Percentiles rank a stretch among this genome's conserved stretches.
Evolutionary conservation across 2,113 vertebrate species (phyloP).

Genomic region (Siphamia tubifer): DNA sequence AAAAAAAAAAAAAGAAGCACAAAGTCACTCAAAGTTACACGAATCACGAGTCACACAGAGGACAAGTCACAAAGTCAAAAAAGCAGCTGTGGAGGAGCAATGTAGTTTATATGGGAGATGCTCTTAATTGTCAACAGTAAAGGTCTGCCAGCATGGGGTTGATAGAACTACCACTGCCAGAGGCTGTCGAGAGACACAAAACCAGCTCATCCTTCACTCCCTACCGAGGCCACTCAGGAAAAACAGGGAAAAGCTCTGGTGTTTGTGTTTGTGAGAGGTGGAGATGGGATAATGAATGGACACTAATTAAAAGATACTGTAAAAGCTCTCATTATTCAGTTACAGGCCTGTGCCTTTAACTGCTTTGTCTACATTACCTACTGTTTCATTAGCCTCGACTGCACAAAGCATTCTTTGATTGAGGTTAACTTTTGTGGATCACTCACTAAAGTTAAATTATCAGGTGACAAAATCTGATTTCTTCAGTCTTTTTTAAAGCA

Average conservation of each 20-base stretch:
- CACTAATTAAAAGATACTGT: not conserved
- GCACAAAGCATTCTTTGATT: not conserved
- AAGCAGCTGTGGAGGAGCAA: constrained; percentile 21
- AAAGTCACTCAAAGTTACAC: constrained; percentile 49
- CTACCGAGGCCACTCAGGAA: constrained; percentile 39
- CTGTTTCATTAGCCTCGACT: not conserved
- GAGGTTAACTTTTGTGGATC: not conserved
- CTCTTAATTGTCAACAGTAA: constrained; percentile 65
- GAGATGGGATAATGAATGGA: constrained; percentile 7
- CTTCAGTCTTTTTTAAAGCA: too few relatives aligned
- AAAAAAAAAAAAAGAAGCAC: too few relatives aligned
- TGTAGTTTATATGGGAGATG: constrained; percentile 38
- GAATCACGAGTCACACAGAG: constrained; percentile 33
- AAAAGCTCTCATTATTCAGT: constrained; percentile 36
- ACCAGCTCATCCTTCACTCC: constrained; percentile 53
- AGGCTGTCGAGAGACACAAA: constrained; percentile 55
- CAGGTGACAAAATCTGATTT: too few relatives aligned
- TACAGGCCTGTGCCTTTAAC: constrained; percentile 23
- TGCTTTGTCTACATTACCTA: not conserved
- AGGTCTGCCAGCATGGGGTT: constrained; percentile 68
- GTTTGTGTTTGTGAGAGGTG: constrained; percentile 27
- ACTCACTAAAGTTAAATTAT: not conserved
- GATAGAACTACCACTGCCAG: constrained; percentile 61
- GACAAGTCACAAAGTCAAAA: constrained; percentile 38
- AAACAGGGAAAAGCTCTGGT: not conserved